Base-by-base conservation (phyloP, 2,888 invertebrate species). In the Opisthograptis luteolata region DNA sequence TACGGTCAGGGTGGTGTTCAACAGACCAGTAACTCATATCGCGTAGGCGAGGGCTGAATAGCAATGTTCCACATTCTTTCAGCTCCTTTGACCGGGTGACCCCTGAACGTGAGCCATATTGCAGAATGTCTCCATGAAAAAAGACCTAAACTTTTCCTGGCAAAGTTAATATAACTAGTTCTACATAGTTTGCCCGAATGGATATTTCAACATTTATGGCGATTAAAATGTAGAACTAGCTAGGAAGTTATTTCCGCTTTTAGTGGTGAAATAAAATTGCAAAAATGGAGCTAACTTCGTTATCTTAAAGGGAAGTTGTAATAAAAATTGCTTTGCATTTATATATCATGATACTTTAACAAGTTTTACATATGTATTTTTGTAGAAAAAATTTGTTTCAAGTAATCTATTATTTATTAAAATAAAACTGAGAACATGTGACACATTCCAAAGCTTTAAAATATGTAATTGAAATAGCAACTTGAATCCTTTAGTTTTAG, bases 1-100 rank as follows among this genome's bases (percentile, higher is more conserved):
- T 25, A 10, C 32, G 39, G 34, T 46, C 22, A 34, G 20, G 14
- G 22, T 30, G 28, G 39, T 44, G 34, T 40, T 45, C 51, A 31
- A 37, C 51, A 52, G 61, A 62, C 62, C 62, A 66, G 66, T 74
- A 69, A 69, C 70, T 73, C 69, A 73, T 67, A 71, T 67, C 60
- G 64, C 55, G 51, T 66, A 67, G 68, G 62, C 73, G 69, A 70
- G 73, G 70, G 73, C 66, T 67, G 62, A 76, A 71, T 64, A 61
- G 55, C 59, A 49, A 73, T 70, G 66, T 79, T 70, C 65, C 65
- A 70, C 75, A 78, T 79, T 80, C 75, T 73, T 76, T 60, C 62
- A 68, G 57, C 66, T 76, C 67, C 73, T 81, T 77, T 83, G 80
- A 84, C 84, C 82, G 74, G 75, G 81, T 81, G 77, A 81, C 70